Evolutionary conservation across 2,113 vertebrate genomes (phyloP).

Genomic region (Malurus elegans): DNA sequence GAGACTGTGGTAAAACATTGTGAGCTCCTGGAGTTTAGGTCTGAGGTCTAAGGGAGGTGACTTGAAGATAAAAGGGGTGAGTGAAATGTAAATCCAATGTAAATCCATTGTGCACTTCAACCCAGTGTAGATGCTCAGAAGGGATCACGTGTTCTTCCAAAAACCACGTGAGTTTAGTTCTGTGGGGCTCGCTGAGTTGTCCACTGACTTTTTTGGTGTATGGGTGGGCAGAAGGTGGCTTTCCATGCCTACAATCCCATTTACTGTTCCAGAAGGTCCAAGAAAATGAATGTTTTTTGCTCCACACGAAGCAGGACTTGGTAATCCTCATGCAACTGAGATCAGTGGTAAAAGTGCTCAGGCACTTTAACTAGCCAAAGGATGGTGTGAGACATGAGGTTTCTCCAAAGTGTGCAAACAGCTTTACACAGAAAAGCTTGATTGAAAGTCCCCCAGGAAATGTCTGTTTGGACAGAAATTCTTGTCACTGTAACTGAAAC

Average conservation of each 20-base stretch:
- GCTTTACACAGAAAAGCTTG: background rate
- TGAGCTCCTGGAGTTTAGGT: background rate
- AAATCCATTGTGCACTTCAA: fast-evolving
- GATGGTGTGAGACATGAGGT: background rate
- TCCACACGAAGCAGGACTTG: background rate
- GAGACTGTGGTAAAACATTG: background rate
- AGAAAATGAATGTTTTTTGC: background rate
- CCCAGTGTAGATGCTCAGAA: background rate
- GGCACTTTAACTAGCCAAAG: background rate
- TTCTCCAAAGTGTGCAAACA: background rate
- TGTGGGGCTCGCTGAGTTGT: fast-evolving
- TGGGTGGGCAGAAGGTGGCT: background rate
- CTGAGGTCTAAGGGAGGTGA: background rate
- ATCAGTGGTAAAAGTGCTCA: background rate
- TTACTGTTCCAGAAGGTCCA: background rate
- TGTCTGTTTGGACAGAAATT: background rate
- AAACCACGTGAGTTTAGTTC: fast-evolving
- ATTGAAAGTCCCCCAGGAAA: background rate
- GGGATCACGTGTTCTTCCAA: background rate
- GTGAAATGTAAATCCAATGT: background rate
- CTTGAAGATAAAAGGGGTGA: background rate
- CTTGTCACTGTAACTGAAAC: background rate
- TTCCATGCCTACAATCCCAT: background rate
- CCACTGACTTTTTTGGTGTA: background rate
- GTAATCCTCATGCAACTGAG: background rate